Conservation (phyloP, 2,113 vertebrate species). For the Myxocyprinus asiaticus region DNA sequence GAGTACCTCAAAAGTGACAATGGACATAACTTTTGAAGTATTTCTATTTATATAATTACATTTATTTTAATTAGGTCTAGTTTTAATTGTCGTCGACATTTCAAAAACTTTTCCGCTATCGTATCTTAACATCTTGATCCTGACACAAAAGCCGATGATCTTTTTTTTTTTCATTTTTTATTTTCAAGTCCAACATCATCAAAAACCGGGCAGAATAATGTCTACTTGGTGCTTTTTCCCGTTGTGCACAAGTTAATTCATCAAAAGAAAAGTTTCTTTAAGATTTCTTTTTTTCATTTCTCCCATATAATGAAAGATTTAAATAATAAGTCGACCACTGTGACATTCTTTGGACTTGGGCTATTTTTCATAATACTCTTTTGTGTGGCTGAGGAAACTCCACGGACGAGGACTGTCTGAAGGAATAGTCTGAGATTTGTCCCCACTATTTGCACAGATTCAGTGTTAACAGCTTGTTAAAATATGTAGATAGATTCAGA, state of each 20-base stretch:
- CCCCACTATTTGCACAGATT: constrained; percentile 57
- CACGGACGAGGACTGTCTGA: constrained; percentile 79
- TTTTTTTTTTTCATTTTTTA: background rate
- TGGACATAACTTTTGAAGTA: no score
- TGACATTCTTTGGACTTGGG: constrained; percentile 90
- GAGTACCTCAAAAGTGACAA: no score
- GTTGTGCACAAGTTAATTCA: constrained; percentile 84
- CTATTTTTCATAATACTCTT: constrained; percentile 96
- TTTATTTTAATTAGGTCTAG: background rate
- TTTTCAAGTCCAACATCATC: constrained; percentile 43
- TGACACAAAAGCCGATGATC: constrained; percentile 18
- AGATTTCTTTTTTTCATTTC: constrained; percentile 75
- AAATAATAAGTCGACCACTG: constrained; percentile 94
- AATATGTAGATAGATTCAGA: constrained; percentile 13
- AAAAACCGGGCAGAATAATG: constrained; percentile 51
- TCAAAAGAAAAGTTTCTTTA: constrained; percentile 91
- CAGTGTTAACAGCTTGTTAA: constrained; percentile 52
- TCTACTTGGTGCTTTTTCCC: constrained; percentile 73
- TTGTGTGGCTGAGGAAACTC: constrained; percentile 88
- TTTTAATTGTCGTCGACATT: background rate
- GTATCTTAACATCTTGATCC: constrained; percentile 17
- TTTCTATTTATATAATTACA: no score
- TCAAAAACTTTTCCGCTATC: background rate
- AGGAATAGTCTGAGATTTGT: constrained; percentile 70
- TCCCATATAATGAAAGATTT: constrained; percentile 54